Evolutionary conservation across 2,113 vertebrate genomes (phyloP).

Genomic region (Columbina picui): DNA sequence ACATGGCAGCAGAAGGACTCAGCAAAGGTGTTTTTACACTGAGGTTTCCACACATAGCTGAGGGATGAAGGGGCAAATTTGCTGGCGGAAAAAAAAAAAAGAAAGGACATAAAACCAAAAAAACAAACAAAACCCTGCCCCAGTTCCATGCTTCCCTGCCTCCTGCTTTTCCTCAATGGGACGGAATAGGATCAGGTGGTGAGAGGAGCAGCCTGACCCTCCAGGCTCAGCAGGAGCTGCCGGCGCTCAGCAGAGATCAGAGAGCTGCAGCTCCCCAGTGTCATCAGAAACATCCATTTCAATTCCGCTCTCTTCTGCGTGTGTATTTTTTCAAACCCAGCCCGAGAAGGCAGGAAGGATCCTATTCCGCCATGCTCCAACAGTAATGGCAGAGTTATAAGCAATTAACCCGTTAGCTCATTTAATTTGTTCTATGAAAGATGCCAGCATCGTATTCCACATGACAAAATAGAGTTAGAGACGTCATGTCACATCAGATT

Average conservation of each 20-base stretch:
- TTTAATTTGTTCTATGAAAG: conserved; percentile 61
- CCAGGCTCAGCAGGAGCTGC: background rate
- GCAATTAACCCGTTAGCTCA: conserved; percentile 65
- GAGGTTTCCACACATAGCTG: background rate
- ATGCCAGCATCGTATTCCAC: background rate
- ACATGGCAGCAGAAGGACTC: background rate
- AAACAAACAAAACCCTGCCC: background rate
- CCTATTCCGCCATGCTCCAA: background rate
- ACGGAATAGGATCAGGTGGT: background rate
- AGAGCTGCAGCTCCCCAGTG: background rate
- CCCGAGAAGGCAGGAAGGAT: background rate
- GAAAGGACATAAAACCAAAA: background rate
- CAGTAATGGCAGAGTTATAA: background rate
- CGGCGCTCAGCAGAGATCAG: background rate
- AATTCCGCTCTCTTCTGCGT: background rate
- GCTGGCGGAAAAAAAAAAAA: no score
- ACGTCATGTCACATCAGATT: conserved; percentile 32
- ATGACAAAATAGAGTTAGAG: conserved; percentile 34
- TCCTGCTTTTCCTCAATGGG: background rate
- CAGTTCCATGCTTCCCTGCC: background rate
- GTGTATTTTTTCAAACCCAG: background rate
- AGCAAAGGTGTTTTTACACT: background rate
- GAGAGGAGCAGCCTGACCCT: background rate
- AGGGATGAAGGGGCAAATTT: background rate
- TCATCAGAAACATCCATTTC: background rate